Percentiles rank a stretch among this genome's conserved stretches.
These are phyloP conservation scores for Lymantria monacha DNA, from an alignment of 2,888 invertebrate species.

Conservation along the genomic window DNA sequence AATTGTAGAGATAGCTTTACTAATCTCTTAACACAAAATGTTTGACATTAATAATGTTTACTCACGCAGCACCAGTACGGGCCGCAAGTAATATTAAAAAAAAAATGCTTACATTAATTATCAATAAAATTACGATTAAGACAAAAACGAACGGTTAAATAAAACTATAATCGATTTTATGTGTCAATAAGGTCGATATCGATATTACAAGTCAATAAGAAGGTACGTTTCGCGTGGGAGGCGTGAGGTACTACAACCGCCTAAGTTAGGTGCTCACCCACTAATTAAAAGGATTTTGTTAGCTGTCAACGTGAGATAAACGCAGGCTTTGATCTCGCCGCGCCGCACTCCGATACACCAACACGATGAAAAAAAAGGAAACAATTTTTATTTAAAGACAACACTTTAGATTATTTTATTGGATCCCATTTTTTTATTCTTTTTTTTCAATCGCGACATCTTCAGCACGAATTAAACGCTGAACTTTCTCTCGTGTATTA, in stretches of 20 bases:
- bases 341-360: slow-evolving; percentile 37
- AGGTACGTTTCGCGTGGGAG: slow-evolving; percentile 52
- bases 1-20: too few relatives aligned
- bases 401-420: too few relatives aligned
- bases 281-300: slow-evolving; percentile 82
- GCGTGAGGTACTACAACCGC: slow-evolving; percentile 27
- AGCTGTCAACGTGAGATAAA: slow-evolving; percentile 77
- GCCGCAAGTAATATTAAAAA: too few relatives aligned
- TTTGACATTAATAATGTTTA: too few relatives aligned
- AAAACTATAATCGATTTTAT: slow-evolving; percentile 31
- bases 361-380: too few relatives aligned
- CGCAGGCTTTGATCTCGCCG: slow-evolving; percentile 63
- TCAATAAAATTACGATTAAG: not conserved
- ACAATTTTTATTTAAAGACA: too few relatives aligned
- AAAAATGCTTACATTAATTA: not conserved
- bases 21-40: too few relatives aligned
- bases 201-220: slow-evolving; percentile 43
- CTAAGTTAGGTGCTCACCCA: slow-evolving; percentile 40
- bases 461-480: too few relatives aligned
- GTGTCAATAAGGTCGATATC: slow-evolving; percentile 18
- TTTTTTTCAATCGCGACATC: too few relatives aligned
- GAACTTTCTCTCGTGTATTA: too few relatives aligned
- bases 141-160: slow-evolving; percentile 15
- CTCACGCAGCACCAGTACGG: too few relatives aligned
- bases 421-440: too few relatives aligned